phyloP scores from a whole-genome alignment of 2,888 invertebrate species.

The Orthosia gracilis region DNA sequence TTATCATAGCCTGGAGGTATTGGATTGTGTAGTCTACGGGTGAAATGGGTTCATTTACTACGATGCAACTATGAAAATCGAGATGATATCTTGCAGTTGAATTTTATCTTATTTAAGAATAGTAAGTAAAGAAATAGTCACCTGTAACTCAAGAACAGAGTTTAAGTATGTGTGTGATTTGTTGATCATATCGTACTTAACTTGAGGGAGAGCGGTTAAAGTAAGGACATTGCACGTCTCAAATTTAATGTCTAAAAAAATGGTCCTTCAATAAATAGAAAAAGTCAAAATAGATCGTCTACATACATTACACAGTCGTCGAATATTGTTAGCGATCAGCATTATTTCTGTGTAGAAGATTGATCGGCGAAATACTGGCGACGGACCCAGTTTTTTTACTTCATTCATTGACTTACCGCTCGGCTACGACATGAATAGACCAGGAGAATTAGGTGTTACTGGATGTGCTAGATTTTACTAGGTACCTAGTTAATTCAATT shows the following conservation, averaged over 20 bases:
- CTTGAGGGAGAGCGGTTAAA: too few relatives aligned
- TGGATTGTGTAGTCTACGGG: not conserved
- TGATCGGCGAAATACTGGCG: constrained; percentile 57
- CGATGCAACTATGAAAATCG: not conserved
- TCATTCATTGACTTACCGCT: constrained; percentile 69
- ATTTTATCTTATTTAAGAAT: not conserved
- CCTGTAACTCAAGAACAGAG: not conserved
- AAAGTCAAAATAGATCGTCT: constrained; percentile 36
- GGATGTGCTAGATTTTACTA: constrained; percentile 18
- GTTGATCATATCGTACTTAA: not conserved
- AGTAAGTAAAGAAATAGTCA: not conserved
- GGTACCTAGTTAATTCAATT: not conserved
- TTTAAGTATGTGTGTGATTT: not conserved
- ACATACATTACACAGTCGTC: constrained; percentile 43
- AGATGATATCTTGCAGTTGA: not conserved
- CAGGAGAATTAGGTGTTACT: constrained; percentile 11
- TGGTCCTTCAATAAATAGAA: not conserved
- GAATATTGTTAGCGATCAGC: constrained; percentile 56
- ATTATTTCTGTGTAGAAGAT: constrained; percentile 61
- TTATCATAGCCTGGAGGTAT: not conserved
- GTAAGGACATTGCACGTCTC: not conserved
- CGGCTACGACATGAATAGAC: constrained; percentile 60
- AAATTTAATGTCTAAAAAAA: not conserved
- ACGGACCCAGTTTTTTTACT: constrained; percentile 60
- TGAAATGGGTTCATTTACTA: not conserved